These are phyloP conservation scores for Diorhabda elongata DNA, from an alignment of 1,140 invertebrate species.

Conservation along the genomic window DNA sequence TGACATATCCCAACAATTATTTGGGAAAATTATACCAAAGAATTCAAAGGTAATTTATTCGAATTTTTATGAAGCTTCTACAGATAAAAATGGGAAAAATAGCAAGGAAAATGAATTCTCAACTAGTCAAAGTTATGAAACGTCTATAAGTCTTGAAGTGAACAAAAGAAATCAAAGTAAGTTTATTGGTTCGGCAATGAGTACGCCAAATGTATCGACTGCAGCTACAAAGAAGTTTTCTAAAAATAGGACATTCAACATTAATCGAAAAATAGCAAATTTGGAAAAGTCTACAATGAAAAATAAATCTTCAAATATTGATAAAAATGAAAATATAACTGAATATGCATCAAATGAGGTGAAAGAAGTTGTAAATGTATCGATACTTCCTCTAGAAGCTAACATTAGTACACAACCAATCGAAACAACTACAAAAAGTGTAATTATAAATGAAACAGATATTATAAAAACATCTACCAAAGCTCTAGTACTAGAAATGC, in stretches of 20 bases:
- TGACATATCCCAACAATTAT: conserved; percentile 26
- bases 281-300: not conserved
- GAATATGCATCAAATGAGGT: not conserved
- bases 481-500: conserved; percentile 24
- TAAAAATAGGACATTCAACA: not conserved
- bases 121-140: conserved; percentile 46
- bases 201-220: conserved; percentile 5
- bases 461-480: conserved; percentile 17
- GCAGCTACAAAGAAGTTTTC: not conserved
- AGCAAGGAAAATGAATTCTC: conserved; percentile 20
- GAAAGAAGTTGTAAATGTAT: not conserved
- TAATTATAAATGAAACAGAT: not conserved
- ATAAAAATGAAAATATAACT: not conserved
- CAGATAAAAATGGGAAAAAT: conserved; percentile 12
- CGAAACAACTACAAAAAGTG: not conserved
- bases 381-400: not conserved
- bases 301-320: not conserved
- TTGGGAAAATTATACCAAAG: conserved; percentile 18
- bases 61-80: conserved; percentile 37
- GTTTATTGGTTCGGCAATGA: not conserved
- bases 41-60: conserved; percentile 38
- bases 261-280: not conserved
- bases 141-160: conserved; percentile 46
- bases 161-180: conserved; percentile 31
- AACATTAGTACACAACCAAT: not conserved